Base-by-base conservation (phyloP, 2,113 vertebrate species). In the Panthera uncia region DNA sequence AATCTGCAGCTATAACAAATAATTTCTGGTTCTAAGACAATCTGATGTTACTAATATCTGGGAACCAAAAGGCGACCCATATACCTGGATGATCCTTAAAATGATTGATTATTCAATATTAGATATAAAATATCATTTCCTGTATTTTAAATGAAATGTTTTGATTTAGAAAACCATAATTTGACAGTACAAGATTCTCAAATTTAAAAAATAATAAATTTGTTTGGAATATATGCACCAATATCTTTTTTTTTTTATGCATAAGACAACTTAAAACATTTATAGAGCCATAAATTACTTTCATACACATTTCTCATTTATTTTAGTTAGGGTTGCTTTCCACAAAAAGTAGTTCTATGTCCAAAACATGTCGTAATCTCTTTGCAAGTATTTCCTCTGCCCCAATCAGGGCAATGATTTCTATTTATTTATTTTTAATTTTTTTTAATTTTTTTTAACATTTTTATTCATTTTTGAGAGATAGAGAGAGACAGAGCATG, bases 131-230 rank as follows among this genome's bases (percentile, higher is more conserved):
- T 3, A 65, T 93, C 36, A 86, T 81, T 82, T 89, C 65, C 69
- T 29, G 66, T 33, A 86, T 87, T 50, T 55, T 63, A 92, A 93
- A 73, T 96, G 36, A 95, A 73, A 48, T 76, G 7, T 71, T 55
- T 97, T 90, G 25, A 78, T 84, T 81, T 81, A 81, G 78, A 86
- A 78, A 95, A 21, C 23, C 38, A 52, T 81, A 65, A 48, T 57
- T 85, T 89, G 41, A 76, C 86, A 93, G 68, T 57, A 21, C 63
- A 80, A 84, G 33, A 66, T 84, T 97, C 57, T 89, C 61, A 78
- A 33, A 36, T 92, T 92, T 86, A 82, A 76, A 33, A 82, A 65
- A 52, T 41, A 92, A 66, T 50, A 36, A 50, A 79, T 38, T 48
- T 86, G 45, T 81, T 92, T 93, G 61, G 36, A 63, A 76, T 12